phyloP scores from a whole-genome alignment of 2,113 vertebrate genomes.

The Neomonachus schauinslandi region DNA sequence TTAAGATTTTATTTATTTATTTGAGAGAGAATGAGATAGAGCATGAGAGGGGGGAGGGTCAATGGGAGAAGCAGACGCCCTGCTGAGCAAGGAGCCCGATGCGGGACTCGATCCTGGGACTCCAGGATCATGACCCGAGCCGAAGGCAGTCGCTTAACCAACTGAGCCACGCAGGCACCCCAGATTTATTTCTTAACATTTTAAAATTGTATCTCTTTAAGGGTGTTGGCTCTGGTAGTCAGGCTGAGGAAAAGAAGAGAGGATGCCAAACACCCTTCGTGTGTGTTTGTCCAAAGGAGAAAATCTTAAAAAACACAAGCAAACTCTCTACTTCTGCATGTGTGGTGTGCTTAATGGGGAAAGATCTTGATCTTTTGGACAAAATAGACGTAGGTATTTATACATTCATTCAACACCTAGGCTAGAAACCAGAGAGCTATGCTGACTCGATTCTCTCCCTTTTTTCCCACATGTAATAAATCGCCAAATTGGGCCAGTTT shows the following conservation, averaged over 20 bases:
- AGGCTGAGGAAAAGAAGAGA: not conserved
- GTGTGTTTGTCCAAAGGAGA: not conserved
- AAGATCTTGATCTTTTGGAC: conserved; percentile 45
- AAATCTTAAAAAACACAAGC: not conserved
- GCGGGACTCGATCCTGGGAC: no score
- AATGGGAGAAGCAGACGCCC: no score
- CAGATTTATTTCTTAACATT: not conserved
- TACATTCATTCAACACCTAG: not conserved
- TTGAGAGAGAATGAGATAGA: no score
- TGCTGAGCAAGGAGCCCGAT: no score
- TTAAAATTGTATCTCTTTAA: not conserved
- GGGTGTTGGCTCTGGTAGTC: not conserved
- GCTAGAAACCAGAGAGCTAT: not conserved
- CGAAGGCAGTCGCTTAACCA: no score
- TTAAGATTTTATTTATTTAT: no score
- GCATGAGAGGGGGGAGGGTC: no score
- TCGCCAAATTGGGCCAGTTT: not conserved
- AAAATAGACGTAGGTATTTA: not conserved
- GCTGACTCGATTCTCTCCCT: not conserved
- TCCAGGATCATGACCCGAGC: no score
- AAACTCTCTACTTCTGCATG: not conserved
- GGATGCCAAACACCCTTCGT: not conserved
- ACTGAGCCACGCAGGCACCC: no score
- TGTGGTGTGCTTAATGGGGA: conserved; percentile 13
- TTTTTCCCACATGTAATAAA: not conserved